Base-by-base conservation (phyloP, 2,113 vertebrate species). In the Gavialis gangeticus region DNA sequence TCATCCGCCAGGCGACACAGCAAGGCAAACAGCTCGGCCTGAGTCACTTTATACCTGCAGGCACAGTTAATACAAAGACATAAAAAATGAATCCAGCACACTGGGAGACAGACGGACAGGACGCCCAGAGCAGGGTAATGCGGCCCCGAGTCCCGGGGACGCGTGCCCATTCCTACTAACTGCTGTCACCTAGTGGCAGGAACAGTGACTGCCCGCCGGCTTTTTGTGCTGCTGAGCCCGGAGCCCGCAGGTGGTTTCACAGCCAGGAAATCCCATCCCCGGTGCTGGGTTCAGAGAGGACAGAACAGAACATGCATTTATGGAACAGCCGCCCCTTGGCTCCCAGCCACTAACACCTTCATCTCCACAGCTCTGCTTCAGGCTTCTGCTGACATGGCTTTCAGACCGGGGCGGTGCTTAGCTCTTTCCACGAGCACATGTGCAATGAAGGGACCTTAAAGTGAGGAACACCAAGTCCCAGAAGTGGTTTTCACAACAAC, bases 1-100 rank as follows among this genome's bases (percentile, higher is more conserved):
- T 99, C 99, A 3, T 99, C 99, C 0, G 99, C 99, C 98, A 99
- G 98, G 24, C 99, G 99, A 90, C 99, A 99, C 93, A 99, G 97
- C 97, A 99, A 96, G 2, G 99, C 99, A 66, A 99, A 99, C 76
- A 99, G 98, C 98, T 99, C 99, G 92, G 99, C 99, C 98, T 99
- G 99, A 24, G 99, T 99, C 97, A 99, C 99, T 95, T 99, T 98
- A 58, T 99, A 99, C 96, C 99, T 99, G 96, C 16, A 46, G 86
- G 67, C 6, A 90, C 64, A 94, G 93, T 89, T 18, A 84, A 89
- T 2, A 75, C 2, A 30, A 67, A 92, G 84, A 67, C 57, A 87
- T 8, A 87, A 69, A 46, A 82, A 84, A 46, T 1, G 13, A 58
- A 79, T 94, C 57, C 93, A 64, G 46, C 96, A 10, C 76, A 4